These are phyloP conservation scores for Coenonympha glycerion DNA, from an alignment of 2,888 invertebrate species.

Conservation along the genomic window DNA sequence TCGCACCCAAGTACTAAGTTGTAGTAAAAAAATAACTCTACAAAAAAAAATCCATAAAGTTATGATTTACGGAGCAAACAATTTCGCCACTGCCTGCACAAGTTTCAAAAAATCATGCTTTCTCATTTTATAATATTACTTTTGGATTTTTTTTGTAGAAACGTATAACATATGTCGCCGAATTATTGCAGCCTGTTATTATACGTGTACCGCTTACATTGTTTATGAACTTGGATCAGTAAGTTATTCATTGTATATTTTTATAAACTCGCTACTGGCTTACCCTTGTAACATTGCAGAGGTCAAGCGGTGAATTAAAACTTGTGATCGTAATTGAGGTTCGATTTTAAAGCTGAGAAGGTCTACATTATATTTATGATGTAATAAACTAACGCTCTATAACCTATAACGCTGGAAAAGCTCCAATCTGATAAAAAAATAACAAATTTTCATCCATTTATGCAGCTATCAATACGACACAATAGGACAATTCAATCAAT, in stretches of 20 bases:
- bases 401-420: no score
- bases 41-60: no score
- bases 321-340: slow-evolving; percentile 7
- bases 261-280: slow-evolving; percentile 1
- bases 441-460: slow-evolving; percentile 1
- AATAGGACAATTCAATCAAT: slow-evolving; percentile 38
- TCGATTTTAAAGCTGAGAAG: slow-evolving; percentile 1
- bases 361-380: not conserved
- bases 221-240: not conserved
- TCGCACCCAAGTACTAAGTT: no score
- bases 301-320: slow-evolving; percentile 7
- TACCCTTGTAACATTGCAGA: slow-evolving; percentile 4
- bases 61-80: no score
- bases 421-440: not conserved
- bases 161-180: not conserved
- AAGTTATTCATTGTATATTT: not conserved
- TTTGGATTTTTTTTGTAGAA: no score
- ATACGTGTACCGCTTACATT: not conserved
- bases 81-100: no score
- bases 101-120: no score
- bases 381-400: no score
- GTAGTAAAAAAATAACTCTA: no score
- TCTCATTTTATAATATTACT: no score
- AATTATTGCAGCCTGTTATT: not conserved
- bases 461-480: slow-evolving; percentile 32